Evolutionary conservation across 2,797 vertebrate species (phyloP).

Genomic region (Pempheris klunzingeri): DNA sequence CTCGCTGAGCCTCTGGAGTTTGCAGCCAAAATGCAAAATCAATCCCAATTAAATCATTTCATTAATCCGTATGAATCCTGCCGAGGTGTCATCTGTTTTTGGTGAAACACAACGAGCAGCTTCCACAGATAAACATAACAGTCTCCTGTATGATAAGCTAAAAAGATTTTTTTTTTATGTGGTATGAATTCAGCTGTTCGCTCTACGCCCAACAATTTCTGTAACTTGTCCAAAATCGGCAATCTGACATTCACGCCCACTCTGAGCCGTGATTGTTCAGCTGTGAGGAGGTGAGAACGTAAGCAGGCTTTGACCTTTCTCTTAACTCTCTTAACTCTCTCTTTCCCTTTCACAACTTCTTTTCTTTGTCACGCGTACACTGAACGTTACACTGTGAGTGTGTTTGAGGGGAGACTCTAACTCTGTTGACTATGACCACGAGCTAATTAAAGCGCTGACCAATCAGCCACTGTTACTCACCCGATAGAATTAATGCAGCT

Average conservation of each 20-base stretch:
- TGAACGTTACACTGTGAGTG: not conserved
- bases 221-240: no score
- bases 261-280: no score
- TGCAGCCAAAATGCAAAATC: not conserved
- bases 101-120: no score
- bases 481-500: not conserved
- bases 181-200: no score
- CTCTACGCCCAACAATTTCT: no score
- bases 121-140: no score
- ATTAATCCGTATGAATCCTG: not conserved
- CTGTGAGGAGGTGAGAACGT: not conserved
- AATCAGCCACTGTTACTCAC: not conserved
- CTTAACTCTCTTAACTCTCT: no score
- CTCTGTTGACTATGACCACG: not conserved
- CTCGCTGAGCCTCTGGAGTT: not conserved
- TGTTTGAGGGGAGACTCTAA: not conserved
- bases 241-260: no score
- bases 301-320: not conserved
- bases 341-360: no score
- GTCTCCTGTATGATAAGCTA: no score
- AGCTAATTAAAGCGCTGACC: no score
- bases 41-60: not conserved
- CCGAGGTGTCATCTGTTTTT: not conserved
- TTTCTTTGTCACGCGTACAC: not conserved
- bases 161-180: no score